A percentile compares a stretch with the other conserved stretches of the same genome.
Conservation (phyloP, 2,797 vertebrate species). For the Rhynchotus rufescens region DNA sequence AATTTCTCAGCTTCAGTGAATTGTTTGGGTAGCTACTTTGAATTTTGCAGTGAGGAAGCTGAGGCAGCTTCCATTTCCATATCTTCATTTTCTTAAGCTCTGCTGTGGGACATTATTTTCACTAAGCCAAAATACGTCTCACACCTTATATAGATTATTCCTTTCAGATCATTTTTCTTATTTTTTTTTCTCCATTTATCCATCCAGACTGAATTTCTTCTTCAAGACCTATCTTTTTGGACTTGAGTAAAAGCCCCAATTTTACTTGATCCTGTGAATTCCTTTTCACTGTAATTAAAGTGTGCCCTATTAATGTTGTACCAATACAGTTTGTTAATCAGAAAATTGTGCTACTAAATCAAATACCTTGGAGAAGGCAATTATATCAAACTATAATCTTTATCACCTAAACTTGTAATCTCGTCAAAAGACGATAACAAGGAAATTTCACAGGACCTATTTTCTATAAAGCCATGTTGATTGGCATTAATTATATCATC, state of each 20-base stretch:
- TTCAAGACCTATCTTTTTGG: background rate
- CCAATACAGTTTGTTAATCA: background rate
- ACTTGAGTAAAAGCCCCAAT: too few relatives aligned
- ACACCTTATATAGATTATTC: background rate
- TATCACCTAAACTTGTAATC: constrained; percentile 51
- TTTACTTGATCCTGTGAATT: background rate
- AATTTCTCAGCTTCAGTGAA: background rate
- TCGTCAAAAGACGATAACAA: constrained; percentile 21
- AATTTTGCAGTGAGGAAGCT: background rate
- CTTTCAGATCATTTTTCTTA: background rate
- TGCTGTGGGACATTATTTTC: background rate
- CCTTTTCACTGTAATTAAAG: background rate
- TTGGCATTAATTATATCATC: constrained; percentile 63
- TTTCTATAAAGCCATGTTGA: constrained; percentile 46
- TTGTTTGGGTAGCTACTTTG: background rate
- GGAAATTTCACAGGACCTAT: constrained; percentile 30
- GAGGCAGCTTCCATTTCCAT: background rate
- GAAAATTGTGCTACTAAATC: background rate
- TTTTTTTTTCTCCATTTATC: background rate
- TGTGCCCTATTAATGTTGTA: background rate
- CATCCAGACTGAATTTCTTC: background rate
- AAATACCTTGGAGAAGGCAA: constrained; percentile 39
- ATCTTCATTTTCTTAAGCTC: background rate
- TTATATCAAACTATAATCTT: constrained; percentile 69
- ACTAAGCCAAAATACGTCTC: background rate